These are phyloP conservation scores for Ceratotherium simum DNA, from an alignment of 2,113 vertebrate genomes.

Conservation along the genomic window DNA sequence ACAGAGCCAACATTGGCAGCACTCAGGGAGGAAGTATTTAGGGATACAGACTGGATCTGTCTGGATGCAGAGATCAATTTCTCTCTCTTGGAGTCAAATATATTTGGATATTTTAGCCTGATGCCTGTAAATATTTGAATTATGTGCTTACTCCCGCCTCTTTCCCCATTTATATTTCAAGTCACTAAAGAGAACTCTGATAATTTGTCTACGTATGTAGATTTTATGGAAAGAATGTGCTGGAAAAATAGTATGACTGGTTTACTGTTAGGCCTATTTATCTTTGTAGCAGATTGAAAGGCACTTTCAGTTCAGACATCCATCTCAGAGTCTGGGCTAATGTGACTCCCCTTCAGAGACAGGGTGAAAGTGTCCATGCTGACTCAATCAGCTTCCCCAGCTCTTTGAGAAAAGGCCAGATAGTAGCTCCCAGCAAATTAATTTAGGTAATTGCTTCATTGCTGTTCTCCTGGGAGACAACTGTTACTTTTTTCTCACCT, in stretches of 20 bases:
- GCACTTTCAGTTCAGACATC: slow-evolving; percentile 70
- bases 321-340: slow-evolving; percentile 42
- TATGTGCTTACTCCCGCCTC: background rate
- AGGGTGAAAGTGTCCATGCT: background rate
- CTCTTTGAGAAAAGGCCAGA: background rate
- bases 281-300: slow-evolving; percentile 54
- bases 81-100: background rate
- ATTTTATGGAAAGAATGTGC: background rate
- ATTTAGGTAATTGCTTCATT: slow-evolving; percentile 46
- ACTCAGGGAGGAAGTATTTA: background rate
- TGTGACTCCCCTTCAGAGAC: slow-evolving; percentile 27
- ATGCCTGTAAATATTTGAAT: background rate
- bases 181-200: background rate
- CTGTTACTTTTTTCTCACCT: background rate
- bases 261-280: slow-evolving; percentile 23
- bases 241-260: background rate
- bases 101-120: background rate
- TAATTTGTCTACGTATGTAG: slow-evolving; percentile 10
- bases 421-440: background rate
- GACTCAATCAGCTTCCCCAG: background rate
- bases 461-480: background rate
- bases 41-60: background rate
- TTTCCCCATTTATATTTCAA: background rate
- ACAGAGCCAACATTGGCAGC: background rate
- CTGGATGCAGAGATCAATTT: background rate